Percentiles rank a stretch among this genome's conserved stretches.
These are phyloP conservation scores for Rousettus leschenaultii DNA, from an alignment of 2,113 vertebrate genomes.

Conservation along the genomic window DNA sequence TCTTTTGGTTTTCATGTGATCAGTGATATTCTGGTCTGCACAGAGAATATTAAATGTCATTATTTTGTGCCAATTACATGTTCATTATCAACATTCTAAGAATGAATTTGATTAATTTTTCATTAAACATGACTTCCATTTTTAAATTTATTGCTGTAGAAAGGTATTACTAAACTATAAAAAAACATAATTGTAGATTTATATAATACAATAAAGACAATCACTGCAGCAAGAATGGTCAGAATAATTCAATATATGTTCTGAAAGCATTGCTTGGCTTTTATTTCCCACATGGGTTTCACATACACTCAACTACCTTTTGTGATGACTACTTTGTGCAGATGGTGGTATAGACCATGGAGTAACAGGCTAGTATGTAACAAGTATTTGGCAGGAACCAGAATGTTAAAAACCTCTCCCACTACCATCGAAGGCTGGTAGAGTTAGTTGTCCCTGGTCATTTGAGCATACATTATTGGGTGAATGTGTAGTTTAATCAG, in stretches of 20 bases:
- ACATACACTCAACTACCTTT: neutral
- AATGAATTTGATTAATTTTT: constrained; percentile 42
- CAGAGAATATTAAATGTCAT: neutral
- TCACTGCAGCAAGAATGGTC: neutral
- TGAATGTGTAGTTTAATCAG: neutral
- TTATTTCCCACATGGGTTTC: constrained; percentile 5
- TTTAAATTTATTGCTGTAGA: constrained; percentile 28
- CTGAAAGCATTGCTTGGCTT: neutral
- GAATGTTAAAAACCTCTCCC: neutral
- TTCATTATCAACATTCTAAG: neutral
- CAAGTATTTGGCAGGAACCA: neutral
- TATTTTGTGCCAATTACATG: neutral
- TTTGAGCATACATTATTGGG: neutral
- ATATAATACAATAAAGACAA: neutral
- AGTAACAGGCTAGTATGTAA: neutral
- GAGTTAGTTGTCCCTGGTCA: neutral
- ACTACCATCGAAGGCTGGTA: neutral
- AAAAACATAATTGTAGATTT: constrained; percentile 7
- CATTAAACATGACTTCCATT: neutral
- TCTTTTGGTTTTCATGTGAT: constrained; percentile 45
- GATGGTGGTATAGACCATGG: neutral
- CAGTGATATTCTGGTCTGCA: constrained; percentile 17
- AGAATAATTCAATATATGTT: neutral
- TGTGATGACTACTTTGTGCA: neutral
- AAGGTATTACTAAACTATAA: constrained; percentile 33